Base-by-base conservation (phyloP, 2,113 vertebrate species). In the Cathartes aura region DNA sequence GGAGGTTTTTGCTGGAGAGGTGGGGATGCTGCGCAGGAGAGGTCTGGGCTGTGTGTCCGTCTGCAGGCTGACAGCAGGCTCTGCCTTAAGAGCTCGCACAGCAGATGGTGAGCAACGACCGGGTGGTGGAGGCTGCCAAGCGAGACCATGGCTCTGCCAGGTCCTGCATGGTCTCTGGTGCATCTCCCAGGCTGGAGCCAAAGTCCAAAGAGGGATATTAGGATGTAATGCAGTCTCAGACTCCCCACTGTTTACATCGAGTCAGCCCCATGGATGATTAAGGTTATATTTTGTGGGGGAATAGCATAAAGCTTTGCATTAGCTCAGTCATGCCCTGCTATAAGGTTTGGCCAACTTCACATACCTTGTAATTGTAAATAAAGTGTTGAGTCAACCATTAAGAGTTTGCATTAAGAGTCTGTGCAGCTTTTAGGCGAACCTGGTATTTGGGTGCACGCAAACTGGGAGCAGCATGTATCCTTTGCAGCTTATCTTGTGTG, bases 381-480 rank as follows among this genome's bases (percentile, higher is more conserved):
- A 71, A 58, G 55, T 2, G 18, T 4, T 8, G 70, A 73, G 53
- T 56, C 53, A 43, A 50, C 16, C 11, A 3, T 11, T 17, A 22
- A 24, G 45, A 42, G 42, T 70, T 70, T 74, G 27, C 40, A 3
- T 23, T 30, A 47, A 20, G 29, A 47, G 16, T 12, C 32, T 29
- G 23, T 1, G 6, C 55, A 27, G n/a, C n/a, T 34, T 26, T 23
- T 38, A 27, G 62, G 27, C 15, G 42, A 56, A 56, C 18, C 13
- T 29, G 15, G 24, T n/a, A 21, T 24, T 3, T 12, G 30, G 6
- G n/a, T 1, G 22, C 45, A 10, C 30, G 1, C 14, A 17, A 17
- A 7, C 1, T 15, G 38, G 9, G 34, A 72, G 47, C 27, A 4
- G 62, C 24, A 5, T 0, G 0, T 21, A 6, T 8, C 58, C 30